Conservation (phyloP, 2,797 vertebrate species). For the Amniataba percoides region DNA sequence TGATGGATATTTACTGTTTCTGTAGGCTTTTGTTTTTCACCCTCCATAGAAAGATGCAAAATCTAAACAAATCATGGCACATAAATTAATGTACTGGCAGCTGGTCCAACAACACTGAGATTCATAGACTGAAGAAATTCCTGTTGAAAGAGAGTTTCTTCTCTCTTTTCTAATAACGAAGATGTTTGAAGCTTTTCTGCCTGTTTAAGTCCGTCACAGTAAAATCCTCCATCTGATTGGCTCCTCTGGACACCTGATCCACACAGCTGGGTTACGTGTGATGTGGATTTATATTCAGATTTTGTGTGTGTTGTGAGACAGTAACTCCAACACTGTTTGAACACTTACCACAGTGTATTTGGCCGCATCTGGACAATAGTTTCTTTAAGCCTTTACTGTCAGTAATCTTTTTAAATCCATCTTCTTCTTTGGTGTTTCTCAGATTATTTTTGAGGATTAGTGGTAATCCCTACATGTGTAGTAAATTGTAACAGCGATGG, state of each 20-base stretch:
- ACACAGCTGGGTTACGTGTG: neutral
- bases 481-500: conserved; percentile 24
- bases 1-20: neutral
- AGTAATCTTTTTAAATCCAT: conserved; percentile 73
- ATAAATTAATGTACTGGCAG: neutral
- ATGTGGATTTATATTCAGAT: neutral
- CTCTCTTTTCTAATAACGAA: neutral
- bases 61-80: neutral
- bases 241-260: neutral
- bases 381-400: conserved; percentile 51
- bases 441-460: conserved; percentile 73
- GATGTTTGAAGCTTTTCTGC: neutral
- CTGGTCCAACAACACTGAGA: neutral
- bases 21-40: neutral
- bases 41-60: neutral
- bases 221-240: neutral
- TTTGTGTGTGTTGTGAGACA: neutral
- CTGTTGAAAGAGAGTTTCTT: neutral
- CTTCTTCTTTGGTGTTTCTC: conserved; percentile 48
- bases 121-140: neutral
- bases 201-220: neutral
- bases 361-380: conserved; percentile 63
- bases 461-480: conserved; percentile 64
- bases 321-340: neutral
- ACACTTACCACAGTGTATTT: conserved; percentile 13